Evolutionary conservation across 1,140 invertebrate genomes (phyloP).

Genomic region (Hydropsyche tenuis): DNA sequence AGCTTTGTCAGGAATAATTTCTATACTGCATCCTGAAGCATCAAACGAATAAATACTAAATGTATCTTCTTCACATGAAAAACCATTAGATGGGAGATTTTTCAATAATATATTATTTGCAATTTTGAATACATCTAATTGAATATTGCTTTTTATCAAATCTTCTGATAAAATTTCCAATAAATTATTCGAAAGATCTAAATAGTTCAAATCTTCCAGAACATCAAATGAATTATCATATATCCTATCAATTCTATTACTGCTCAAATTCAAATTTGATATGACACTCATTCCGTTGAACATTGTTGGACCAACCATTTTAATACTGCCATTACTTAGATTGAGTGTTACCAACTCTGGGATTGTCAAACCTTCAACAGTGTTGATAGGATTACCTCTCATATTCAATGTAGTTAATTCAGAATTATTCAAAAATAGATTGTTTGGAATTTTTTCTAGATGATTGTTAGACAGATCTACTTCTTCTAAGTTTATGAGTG

Average conservation of each 20-base stretch:
- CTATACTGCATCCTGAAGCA: slow-evolving; percentile 71
- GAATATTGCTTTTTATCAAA: slow-evolving; percentile 70
- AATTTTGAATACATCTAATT: slow-evolving; percentile 71
- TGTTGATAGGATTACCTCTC: slow-evolving; percentile 64
- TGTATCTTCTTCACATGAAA: slow-evolving; percentile 62
- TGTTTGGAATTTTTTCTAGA: slow-evolving; percentile 64
- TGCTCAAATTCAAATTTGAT: slow-evolving; percentile 68
- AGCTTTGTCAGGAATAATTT: slow-evolving; percentile 65
- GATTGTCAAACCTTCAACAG: slow-evolving; percentile 62
- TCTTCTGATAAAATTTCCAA: slow-evolving; percentile 68
- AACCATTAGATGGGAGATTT: slow-evolving; percentile 66
- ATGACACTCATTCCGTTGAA: slow-evolving; percentile 67
- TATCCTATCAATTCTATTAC: slow-evolving; percentile 70
- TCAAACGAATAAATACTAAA: slow-evolving; percentile 73
- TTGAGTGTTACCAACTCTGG: slow-evolving; percentile 67
- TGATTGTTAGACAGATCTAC: slow-evolving; percentile 71
- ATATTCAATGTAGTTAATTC: slow-evolving; percentile 68
- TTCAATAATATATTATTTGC: slow-evolving; percentile 70
- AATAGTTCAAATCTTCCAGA: slow-evolving; percentile 66
- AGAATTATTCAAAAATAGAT: slow-evolving; percentile 67
- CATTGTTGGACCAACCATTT: slow-evolving; percentile 68
- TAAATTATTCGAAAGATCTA: slow-evolving; percentile 73
- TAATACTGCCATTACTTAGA: slow-evolving; percentile 69
- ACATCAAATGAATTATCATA: slow-evolving; percentile 70
- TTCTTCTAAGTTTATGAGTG: slow-evolving; percentile 66